Conservation (phyloP, 2,797 vertebrate species). For the Cynodonichthys magdalenae region DNA sequence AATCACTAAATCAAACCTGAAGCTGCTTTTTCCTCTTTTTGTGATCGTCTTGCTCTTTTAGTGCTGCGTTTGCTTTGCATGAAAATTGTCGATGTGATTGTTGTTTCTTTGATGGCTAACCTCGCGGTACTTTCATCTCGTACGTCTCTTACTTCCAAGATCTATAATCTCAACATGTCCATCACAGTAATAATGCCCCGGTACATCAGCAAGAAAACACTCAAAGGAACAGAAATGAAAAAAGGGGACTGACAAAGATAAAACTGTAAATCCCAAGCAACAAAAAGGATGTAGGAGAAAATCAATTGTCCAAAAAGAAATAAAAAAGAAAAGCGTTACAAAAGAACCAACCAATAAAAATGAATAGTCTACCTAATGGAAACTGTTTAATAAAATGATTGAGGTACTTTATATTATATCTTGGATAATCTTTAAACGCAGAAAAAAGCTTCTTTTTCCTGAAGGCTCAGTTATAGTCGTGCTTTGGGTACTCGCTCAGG, state of each 20-base stretch:
- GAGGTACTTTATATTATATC: too few species aligned
- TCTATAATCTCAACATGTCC: slow-evolving; percentile 26
- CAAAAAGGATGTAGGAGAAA: neutral
- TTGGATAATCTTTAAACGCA: too few species aligned
- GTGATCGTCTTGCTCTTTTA: slow-evolving; percentile 1
- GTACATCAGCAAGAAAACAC: neutral
- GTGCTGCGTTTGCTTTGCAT: neutral
- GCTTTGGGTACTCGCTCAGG: too few species aligned
- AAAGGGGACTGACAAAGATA: neutral
- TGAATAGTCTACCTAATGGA: too few species aligned
- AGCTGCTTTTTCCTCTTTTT: slow-evolving; percentile 2
- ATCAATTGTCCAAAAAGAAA: neutral
- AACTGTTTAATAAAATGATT: too few species aligned
- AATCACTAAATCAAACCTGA: slow-evolving; percentile 12
- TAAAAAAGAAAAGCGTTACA: neutral
- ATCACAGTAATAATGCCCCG: slow-evolving; percentile 14
- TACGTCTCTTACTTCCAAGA: slow-evolving; percentile 9
- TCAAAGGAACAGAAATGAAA: slow-evolving; percentile 15
- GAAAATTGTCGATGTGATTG: slow-evolving; percentile 14
- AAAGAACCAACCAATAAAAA: neutral
- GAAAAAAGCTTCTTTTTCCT: too few species aligned
- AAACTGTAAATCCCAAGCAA: slow-evolving; percentile 14
- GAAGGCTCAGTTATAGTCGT: too few species aligned
- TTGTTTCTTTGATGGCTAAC: slow-evolving; percentile 33
- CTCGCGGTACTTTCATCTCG: neutral